Percentiles rank a stretch among this genome's conserved stretches.
phyloP scores from a whole-genome alignment of 1,140 invertebrate genomes.

The Bombus picipes region DNA sequence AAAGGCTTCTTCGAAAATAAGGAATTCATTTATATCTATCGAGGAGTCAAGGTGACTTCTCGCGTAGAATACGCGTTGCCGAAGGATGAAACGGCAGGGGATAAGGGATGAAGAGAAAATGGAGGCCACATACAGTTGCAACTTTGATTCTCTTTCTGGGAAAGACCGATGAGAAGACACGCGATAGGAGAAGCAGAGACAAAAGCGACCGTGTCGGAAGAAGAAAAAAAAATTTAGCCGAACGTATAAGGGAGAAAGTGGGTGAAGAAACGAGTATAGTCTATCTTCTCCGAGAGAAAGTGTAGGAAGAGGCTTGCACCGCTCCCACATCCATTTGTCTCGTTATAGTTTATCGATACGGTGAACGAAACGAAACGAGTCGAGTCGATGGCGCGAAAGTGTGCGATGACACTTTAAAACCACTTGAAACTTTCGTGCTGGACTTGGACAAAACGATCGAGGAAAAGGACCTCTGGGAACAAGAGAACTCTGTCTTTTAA shows the following conservation, averaged over 20 bases:
- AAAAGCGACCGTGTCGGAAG: conserved; percentile 36
- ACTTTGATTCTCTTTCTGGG: conserved; percentile 67
- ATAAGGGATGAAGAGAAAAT: conserved; percentile 51
- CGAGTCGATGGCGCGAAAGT: conserved; percentile 49
- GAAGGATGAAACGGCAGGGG: conserved; percentile 25
- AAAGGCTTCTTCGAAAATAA: conserved; percentile 44
- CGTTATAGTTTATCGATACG: conserved; percentile 77
- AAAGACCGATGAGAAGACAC: not conserved
- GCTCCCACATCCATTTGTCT: conserved; percentile 76
- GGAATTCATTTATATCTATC: conserved; percentile 71
- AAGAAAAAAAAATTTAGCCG: not conserved
- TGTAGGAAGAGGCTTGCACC: conserved; percentile 44
- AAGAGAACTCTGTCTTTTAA: conserved; percentile 39
- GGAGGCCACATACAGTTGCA: conserved; percentile 64
- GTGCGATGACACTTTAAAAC: conserved; percentile 75
- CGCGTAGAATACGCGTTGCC: conserved; percentile 43
- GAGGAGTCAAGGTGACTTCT: conserved; percentile 39
- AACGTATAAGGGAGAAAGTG: not conserved
- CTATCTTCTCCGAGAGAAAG: conserved; percentile 7
- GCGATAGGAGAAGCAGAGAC: conserved; percentile 28
- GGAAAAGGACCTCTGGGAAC: not conserved
- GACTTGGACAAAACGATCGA: conserved; percentile 49
- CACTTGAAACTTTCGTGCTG: conserved; percentile 71
- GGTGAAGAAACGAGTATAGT: conserved; percentile 13
- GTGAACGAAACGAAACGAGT: conserved; percentile 61